Conservation (phyloP, 2,797 vertebrate genomes). For the Dendrocincla tyrannina region DNA sequence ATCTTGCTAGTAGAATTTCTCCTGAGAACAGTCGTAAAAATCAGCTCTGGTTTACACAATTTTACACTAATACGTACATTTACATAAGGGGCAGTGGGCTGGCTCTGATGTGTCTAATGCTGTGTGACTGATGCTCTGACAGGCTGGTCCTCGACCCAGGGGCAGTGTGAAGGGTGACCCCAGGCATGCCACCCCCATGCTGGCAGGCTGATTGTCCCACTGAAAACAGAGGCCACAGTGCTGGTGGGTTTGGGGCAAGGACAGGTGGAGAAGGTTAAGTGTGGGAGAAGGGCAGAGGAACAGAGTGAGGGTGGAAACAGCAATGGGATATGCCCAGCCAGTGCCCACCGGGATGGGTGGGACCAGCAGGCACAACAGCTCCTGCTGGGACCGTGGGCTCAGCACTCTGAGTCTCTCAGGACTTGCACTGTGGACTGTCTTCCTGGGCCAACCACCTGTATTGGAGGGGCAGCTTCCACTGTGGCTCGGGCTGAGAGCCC, state of each 20-base stretch:
- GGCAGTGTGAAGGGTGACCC: neutral
- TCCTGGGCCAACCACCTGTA: neutral
- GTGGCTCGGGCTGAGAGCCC: neutral
- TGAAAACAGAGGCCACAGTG: neutral
- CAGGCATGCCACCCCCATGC: neutral
- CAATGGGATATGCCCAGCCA: neutral
- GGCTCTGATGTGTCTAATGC: neutral
- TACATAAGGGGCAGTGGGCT: neutral
- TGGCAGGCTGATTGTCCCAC: neutral
- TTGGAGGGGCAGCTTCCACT: neutral
- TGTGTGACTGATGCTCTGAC: neutral
- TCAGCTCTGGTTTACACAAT: neutral
- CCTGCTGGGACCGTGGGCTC: neutral
- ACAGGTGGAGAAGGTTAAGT: neutral
- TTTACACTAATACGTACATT: neutral
- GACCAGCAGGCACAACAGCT: neutral
- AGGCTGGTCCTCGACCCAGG: neutral
- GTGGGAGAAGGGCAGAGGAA: accelerated
- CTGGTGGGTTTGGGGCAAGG: neutral
- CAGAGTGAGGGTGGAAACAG: neutral
- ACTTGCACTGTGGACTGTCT: neutral
- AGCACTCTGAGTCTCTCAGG: neutral
- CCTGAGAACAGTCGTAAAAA: neutral
- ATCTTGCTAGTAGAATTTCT: neutral
- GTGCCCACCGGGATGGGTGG: no score